These are phyloP conservation scores for Drosophila quinaria DNA, from an alignment of 2,888 invertebrate genomes.

Conservation along the genomic window DNA sequence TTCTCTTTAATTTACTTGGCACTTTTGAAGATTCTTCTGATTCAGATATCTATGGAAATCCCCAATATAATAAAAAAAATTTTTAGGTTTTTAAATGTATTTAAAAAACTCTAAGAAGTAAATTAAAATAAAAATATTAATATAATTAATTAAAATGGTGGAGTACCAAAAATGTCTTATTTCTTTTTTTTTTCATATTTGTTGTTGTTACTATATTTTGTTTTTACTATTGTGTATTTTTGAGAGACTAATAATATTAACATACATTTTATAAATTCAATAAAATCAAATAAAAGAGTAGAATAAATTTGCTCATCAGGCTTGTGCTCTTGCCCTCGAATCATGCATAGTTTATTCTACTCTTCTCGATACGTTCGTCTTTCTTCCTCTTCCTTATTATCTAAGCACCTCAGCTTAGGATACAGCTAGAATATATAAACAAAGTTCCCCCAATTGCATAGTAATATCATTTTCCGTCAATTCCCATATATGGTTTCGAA, in stretches of 20 bases:
- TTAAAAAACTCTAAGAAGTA: no score
- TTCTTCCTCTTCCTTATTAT: no score
- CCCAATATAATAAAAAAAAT: no score
- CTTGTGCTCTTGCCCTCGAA: no score
- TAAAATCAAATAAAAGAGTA: background rate
- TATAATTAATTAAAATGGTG: no score
- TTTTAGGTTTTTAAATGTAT: no score
- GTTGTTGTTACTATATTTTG: no score
- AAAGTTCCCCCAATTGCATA: background rate
- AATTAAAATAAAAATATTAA: background rate
- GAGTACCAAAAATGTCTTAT: no score
- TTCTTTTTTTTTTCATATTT: no score
- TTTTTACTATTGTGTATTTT: no score
- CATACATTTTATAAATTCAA: background rate
- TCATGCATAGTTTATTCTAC: background rate
- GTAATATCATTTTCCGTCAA: conserved; percentile 3
- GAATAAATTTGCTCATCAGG: background rate
- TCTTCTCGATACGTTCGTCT: background rate
- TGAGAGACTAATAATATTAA: background rate
- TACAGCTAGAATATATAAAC: background rate
- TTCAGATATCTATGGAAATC: background rate
- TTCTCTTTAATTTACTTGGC: background rate
- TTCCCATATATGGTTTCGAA: conserved; percentile 9
- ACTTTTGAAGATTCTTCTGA: no score
- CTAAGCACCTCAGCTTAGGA: background rate